Evolutionary conservation across 2,888 invertebrate genomes (phyloP).

Genomic region (Seira ritae): DNA sequence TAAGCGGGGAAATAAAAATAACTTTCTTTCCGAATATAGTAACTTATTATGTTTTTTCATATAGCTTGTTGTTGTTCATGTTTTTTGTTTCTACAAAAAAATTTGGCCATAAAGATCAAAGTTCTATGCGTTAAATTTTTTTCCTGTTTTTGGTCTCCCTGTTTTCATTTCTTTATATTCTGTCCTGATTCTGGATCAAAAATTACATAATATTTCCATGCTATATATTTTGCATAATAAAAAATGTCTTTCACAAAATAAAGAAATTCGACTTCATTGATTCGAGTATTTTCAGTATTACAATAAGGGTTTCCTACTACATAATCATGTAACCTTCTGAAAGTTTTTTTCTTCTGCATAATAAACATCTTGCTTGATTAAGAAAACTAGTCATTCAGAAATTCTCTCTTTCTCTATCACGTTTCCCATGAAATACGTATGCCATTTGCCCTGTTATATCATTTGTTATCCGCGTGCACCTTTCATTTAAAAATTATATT

Average conservation of each 20-base stretch:
- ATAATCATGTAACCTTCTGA: neutral
- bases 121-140: slow-evolving; percentile 4
- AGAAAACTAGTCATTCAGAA: slow-evolving; percentile 41
- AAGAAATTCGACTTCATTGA: slow-evolving; percentile 3
- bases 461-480: slow-evolving; percentile 48
- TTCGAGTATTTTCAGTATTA: slow-evolving; percentile 55
- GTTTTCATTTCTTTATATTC: neutral
- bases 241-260: neutral
- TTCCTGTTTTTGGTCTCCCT: slow-evolving; percentile 5
- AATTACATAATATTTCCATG: too few species aligned
- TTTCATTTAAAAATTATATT: slow-evolving; percentile 35
- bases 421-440: slow-evolving; percentile 49
- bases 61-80: too few species aligned
- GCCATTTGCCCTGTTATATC: slow-evolving; percentile 47
- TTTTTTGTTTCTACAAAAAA: slow-evolving; percentile 1
- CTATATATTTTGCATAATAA: neutral
- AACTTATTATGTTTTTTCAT: neutral
- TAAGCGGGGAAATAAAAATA: slow-evolving; percentile 35
- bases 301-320: neutral
- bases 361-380: slow-evolving; percentile 17
- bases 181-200: slow-evolving; percentile 1
- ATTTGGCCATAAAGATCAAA: slow-evolving; percentile 6
- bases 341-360: neutral
- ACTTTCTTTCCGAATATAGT: slow-evolving; percentile 10
- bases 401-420: slow-evolving; percentile 52